Evolutionary conservation across 2,113 vertebrate genomes (phyloP), one percentile per base, ranked within the genome.

Genomic region (Leucopsar rothschildi): DNA sequence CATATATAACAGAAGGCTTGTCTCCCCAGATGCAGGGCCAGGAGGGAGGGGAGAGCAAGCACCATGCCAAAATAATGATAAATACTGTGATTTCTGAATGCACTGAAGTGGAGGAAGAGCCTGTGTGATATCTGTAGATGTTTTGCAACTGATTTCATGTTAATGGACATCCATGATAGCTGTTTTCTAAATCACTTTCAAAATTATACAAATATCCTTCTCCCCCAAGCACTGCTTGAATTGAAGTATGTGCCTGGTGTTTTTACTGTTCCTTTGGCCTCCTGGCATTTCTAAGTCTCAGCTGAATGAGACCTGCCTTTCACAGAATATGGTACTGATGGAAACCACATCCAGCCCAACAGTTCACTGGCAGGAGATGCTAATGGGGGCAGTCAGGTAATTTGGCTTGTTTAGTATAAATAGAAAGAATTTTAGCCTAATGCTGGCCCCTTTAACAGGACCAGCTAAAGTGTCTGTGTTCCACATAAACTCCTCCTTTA

Each of bases 341-440:
- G 91, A 92, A 94, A 78, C 25, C 21, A 37, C 1, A 1, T 45
- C 82, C 45, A 85, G 61, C 40, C 40, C 22, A 84, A 86, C 73
- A 85, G 50, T 70, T 88, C 75, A 29, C 57, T 77, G 88, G 49
- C 84, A 91, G 87, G 53, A 92, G 92, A 70, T 90, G 82, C 79
- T 91, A 75, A 39, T 24, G 88, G 82, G 31, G 88, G 6, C 13
- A 22, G 42, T 79, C 35, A 81, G 85, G 68, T 68, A 78, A 56
- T 83, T 39, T 24, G 27, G 35, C 10, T 18, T 78, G 73, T 71
- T 96, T 45, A 8, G 50, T 73, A 70, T 37, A 91, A 93, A 95
- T n/a, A 3, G 5, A 69, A 93, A 88, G 40, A 60, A 60, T 49
- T 94, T 95, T 83, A 63, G 20, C 55, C 24, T 59, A 57, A 68